Evolutionary conservation across 2,797 vertebrate genomes (phyloP).

Genomic region (Trachurus trachurus): DNA sequence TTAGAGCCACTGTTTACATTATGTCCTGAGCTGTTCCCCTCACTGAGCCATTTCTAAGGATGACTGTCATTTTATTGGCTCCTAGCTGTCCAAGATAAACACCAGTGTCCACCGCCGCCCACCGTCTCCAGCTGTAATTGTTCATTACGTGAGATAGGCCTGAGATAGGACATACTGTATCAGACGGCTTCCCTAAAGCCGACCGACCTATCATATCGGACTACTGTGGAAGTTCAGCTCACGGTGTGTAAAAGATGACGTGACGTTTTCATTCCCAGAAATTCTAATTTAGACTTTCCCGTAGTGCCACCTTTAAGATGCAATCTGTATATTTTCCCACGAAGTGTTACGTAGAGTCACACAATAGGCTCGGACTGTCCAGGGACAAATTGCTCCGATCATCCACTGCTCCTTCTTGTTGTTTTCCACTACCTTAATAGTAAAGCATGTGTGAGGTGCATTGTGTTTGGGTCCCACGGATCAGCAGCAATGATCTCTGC

Average conservation of each 20-base stretch:
- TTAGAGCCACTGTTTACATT: conserved; percentile 67
- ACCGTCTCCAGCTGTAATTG: conserved; percentile 75
- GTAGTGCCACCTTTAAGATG: conserved; percentile 40
- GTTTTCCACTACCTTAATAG: conserved; percentile 69
- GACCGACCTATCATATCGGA: conserved; percentile 48
- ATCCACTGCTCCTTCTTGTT: conserved; percentile 30
- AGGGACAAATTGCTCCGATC: conserved; percentile 47
- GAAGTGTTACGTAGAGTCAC: conserved; percentile 11
- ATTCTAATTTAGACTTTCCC: conserved; percentile 45
- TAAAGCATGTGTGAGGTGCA: conserved; percentile 54
- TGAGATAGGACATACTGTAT: conserved; percentile 67
- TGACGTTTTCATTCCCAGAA: conserved; percentile 18
- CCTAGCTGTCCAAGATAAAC: conserved; percentile 78
- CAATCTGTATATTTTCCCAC: conserved; percentile 69
- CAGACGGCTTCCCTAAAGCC: conserved; percentile 57
- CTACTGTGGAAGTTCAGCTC: conserved; percentile 36
- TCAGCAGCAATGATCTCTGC: conserved; percentile 71
- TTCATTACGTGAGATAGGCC: conserved; percentile 75
- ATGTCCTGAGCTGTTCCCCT: conserved; percentile 65
- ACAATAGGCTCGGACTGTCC: conserved; percentile 56
- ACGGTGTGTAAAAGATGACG: conserved; percentile 24
- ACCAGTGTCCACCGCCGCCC: conserved; percentile 66
- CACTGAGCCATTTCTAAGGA: conserved; percentile 67
- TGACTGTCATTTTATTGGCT: conserved; percentile 73
- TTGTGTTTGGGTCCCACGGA: conserved; percentile 70